A percentile compares a stretch with the other conserved stretches of the same genome.
Evolutionary conservation across 2,113 vertebrate genomes (phyloP).

Genomic region (Rhinolophus ferrumequinum): DNA sequence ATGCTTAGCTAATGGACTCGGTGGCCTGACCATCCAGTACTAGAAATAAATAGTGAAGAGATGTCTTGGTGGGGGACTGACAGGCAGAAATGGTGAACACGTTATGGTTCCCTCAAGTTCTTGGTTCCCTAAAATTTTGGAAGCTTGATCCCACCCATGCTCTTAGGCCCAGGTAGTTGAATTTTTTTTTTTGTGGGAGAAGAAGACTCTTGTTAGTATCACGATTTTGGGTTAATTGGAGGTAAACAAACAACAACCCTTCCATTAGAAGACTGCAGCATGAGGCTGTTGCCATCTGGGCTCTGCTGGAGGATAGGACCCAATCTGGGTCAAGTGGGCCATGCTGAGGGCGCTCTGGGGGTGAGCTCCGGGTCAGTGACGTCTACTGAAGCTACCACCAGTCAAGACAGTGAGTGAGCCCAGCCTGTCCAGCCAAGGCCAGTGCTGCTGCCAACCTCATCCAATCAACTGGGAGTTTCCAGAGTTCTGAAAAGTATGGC

Average conservation of each 20-base stretch:
- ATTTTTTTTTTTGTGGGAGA: background rate
- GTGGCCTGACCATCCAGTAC: background rate
- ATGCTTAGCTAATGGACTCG: background rate
- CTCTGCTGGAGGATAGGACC: rapidly evolving
- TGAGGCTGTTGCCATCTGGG: background rate
- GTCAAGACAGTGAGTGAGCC: background rate
- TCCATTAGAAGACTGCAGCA: background rate
- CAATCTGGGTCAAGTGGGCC: background rate
- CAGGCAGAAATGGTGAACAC: background rate
- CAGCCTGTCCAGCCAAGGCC: background rate
- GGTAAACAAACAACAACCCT: background rate
- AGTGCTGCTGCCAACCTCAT: background rate
- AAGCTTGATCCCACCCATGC: background rate
- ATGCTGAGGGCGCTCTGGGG: background rate
- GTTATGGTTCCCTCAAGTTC: background rate
- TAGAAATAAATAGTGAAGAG: background rate
- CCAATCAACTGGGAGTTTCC: background rate
- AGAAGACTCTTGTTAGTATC: background rate
- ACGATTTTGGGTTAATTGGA: background rate
- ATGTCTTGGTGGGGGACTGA: background rate
- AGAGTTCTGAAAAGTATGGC: background rate
- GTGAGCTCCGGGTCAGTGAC: background rate
- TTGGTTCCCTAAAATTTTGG: background rate
- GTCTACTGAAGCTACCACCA: rapidly evolving
- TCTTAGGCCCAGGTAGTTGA: background rate